Percentiles rank a stretch among this genome's conserved stretches.
Evolutionary conservation across 2,888 invertebrate species (phyloP).

Genomic region (Andricus quercusramuli): DNA sequence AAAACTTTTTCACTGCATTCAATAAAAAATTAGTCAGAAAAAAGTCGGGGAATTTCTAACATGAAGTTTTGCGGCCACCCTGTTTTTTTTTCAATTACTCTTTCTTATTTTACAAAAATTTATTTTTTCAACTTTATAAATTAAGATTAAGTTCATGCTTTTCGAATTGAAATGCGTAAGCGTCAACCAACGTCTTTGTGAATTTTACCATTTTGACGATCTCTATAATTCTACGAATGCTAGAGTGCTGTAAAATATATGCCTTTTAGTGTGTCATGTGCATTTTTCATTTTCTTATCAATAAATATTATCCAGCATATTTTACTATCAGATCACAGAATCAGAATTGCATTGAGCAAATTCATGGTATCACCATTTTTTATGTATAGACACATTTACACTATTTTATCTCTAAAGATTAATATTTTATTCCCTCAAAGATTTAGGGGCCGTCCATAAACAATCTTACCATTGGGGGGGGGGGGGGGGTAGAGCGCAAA

Average conservation of each 20-base stretch:
- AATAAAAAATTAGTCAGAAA: too few relatives aligned
- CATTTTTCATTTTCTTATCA: conserved; percentile 66
- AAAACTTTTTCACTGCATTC: too few relatives aligned
- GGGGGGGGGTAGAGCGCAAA: too few relatives aligned
- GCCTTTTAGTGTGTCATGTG: conserved; percentile 76
- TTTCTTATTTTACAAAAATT: background rate
- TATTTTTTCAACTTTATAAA: background rate
- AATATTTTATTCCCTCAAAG: background rate
- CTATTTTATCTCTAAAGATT: conserved; percentile 30
- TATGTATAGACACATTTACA: conserved; percentile 44
- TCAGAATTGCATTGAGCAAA: conserved; percentile 64
- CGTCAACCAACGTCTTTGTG: conserved; percentile 51
- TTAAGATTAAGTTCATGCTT: background rate
- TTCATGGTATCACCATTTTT: conserved; percentile 55
- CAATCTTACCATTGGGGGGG: too few relatives aligned
- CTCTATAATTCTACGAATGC: conserved; percentile 74
- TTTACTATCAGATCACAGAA: conserved; percentile 53
- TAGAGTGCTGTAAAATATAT: conserved; percentile 78
- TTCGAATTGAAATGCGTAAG: conserved; percentile 50
- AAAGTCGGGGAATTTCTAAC: too few relatives aligned
- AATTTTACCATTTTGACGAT: conserved; percentile 61
- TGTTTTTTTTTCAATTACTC: background rate
- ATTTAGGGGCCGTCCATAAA: background rate
- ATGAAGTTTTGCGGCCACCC: too few relatives aligned
- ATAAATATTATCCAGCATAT: conserved; percentile 49